These are phyloP conservation scores for Aspidiotus destructor DNA, from an alignment of 2,888 invertebrate species.

Conservation along the genomic window DNA sequence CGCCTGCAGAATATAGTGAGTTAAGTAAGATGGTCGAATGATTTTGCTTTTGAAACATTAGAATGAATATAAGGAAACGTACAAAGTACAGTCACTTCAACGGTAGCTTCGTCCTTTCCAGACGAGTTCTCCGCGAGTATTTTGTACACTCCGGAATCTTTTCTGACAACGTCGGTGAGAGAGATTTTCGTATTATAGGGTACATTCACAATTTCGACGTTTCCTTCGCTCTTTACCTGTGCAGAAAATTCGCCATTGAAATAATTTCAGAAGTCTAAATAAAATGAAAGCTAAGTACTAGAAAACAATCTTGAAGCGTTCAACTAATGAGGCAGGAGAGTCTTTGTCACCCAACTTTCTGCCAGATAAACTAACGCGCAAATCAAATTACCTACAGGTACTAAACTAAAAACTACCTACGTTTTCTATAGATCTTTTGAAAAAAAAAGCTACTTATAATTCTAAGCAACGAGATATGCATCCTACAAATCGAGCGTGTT, in stretches of 20 bases:
- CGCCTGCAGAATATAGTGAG: slow-evolving; percentile 44
- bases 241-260: background rate
- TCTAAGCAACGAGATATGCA: no score
- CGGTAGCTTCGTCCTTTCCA: slow-evolving; percentile 84
- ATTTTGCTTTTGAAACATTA: background rate
- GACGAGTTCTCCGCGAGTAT: slow-evolving; percentile 83
- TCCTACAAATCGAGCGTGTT: no score
- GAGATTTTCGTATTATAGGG: slow-evolving; percentile 83
- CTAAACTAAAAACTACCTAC: no score
- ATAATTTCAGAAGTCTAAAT: background rate
- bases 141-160: slow-evolving; percentile 82
- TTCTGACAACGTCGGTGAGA: slow-evolving; percentile 65
- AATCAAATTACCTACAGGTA: no score
- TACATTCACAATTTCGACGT: slow-evolving; percentile 68
- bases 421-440: no score
- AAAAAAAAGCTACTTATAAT: no score
- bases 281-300: background rate
- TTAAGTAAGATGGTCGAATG: background rate
- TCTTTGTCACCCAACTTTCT: no score
- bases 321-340: background rate
- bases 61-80: slow-evolving; percentile 39
- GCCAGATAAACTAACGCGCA: no score
- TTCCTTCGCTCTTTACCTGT: slow-evolving; percentile 54
- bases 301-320: background rate
- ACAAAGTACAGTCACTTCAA: slow-evolving; percentile 82